These are phyloP conservation scores for Temnopleurus reevesii DNA, from an alignment of 53 echinoderm and acorn worm genomes.

Conservation along the genomic window DNA sequence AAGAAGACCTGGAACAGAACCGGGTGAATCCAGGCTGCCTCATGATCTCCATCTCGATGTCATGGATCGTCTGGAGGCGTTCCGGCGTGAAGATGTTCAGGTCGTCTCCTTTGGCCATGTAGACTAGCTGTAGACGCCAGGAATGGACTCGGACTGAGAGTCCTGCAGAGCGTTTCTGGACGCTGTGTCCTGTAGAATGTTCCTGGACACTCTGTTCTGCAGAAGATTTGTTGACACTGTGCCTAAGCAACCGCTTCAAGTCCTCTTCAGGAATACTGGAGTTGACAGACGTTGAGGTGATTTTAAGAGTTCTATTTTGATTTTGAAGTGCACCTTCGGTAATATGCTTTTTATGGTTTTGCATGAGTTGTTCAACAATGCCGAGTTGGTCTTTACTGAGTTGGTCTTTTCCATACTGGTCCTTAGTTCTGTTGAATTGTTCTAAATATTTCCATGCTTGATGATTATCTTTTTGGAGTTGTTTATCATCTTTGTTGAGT, in stretches of 20 bases:
- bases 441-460: no score
- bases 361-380: background rate
- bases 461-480: background rate
- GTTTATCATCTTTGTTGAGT: background rate
- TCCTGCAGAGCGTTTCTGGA: background rate
- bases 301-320: background rate
- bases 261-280: background rate
- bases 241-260: background rate
- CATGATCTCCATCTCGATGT: conserved; percentile 85
- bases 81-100: conserved; percentile 87
- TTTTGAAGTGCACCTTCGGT: background rate
- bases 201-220: background rate
- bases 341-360: background rate
- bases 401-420: no score
- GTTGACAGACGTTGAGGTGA: background rate
- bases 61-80: conserved; percentile 77
- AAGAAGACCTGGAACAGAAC: conserved; percentile 66
- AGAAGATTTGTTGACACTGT: background rate
- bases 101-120: conserved; percentile 75
- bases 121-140: conserved; percentile 79
- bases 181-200: conserved; percentile 10
- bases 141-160: background rate
- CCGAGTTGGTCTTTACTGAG: no score
- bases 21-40: conserved; percentile 66
- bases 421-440: no score